phyloP scores from a whole-genome alignment of 2,113 vertebrate species.

The Chloropsis hardwickii region DNA sequence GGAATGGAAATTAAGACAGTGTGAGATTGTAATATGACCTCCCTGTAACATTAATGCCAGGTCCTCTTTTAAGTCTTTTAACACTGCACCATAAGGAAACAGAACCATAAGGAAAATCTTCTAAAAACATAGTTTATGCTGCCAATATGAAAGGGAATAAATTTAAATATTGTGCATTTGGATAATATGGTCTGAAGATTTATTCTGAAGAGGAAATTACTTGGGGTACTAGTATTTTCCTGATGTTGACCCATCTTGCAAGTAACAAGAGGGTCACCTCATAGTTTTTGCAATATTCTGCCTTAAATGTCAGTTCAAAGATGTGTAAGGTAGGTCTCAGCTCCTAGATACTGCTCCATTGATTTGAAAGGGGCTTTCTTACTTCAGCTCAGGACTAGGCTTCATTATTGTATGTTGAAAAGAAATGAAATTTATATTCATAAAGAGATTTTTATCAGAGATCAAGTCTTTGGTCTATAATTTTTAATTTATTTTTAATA shows the following conservation, averaged over 20 bases:
- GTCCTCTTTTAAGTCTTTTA: constrained; percentile 26
- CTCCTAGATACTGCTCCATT: not conserved
- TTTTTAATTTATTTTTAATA: not conserved
- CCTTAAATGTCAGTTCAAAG: not conserved
- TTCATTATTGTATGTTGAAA: not conserved
- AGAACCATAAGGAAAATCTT: not conserved
- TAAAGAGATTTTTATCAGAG: not conserved
- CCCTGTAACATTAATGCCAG: not conserved
- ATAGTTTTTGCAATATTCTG: not conserved
- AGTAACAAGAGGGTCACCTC: not conserved
- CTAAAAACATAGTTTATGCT: not conserved
- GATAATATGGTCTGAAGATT: not conserved
- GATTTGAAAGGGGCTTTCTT: not conserved
- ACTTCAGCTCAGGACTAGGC: not conserved
- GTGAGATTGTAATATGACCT: not conserved
- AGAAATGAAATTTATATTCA: not conserved
- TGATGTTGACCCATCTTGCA: not conserved
- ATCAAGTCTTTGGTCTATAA: not conserved
- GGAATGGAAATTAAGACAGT: constrained; percentile 7
- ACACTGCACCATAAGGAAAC: not conserved
- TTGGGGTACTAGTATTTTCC: not conserved
- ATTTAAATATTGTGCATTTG: constrained; percentile 12
- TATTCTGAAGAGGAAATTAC: not conserved
- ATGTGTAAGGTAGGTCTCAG: not conserved
- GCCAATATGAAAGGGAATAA: not conserved